These are phyloP conservation scores for Pluvialis apricaria DNA, from an alignment of 2,113 vertebrate genomes.

Conservation along the genomic window DNA sequence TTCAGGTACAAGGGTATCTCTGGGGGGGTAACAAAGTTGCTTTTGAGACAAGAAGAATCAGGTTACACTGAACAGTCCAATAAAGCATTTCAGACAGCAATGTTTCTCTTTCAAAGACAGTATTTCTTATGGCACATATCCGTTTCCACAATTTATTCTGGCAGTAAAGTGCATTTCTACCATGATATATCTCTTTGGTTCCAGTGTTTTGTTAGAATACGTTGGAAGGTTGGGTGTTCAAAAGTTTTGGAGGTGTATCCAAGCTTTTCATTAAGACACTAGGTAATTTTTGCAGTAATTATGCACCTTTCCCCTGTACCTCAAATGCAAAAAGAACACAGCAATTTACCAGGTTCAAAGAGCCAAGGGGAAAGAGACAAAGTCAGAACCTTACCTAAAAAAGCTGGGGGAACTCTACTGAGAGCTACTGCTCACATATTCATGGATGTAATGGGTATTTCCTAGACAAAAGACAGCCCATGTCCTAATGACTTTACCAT, in stretches of 20 bases:
- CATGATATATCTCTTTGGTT: not conserved
- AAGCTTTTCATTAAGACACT: not conserved
- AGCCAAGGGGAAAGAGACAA: not conserved
- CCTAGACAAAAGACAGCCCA: not conserved
- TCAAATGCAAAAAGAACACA: not conserved
- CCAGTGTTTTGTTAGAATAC: not conserved
- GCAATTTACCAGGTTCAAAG: not conserved
- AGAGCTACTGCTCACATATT: not conserved
- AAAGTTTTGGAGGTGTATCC: not conserved
- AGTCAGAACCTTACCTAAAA: not conserved
- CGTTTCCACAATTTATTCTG: not conserved
- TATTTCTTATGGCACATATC: not conserved
- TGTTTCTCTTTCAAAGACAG: not conserved
- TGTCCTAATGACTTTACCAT: not conserved
- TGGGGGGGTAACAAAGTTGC: not conserved
- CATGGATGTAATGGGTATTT: not conserved
- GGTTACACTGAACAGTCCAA: not conserved
- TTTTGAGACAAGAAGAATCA: not conserved
- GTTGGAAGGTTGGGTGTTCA: not conserved
- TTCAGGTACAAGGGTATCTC: not conserved
- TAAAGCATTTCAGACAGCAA: not conserved
- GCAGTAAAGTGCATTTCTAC: not conserved
- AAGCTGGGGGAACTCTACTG: not conserved
- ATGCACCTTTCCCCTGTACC: not conserved
- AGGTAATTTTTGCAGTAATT: not conserved